phyloP scores from a whole-genome alignment of 2,113 vertebrate genomes.

The Nannospalax galili region DNA sequence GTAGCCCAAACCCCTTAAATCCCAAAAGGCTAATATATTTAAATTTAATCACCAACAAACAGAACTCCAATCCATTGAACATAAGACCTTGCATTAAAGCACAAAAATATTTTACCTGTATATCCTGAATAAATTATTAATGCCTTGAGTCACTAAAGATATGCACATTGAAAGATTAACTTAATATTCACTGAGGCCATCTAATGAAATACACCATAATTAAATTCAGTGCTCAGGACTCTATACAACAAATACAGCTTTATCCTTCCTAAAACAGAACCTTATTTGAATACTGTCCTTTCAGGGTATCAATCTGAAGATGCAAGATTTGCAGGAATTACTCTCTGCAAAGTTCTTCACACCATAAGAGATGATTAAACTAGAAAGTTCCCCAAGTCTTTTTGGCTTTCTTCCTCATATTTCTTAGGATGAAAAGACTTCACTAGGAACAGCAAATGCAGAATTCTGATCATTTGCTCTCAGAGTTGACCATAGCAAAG shows the following conservation, averaged over 20 bases:
- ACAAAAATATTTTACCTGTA: conserved; percentile 60
- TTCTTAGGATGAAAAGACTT: conserved; percentile 56
- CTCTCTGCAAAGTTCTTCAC: conserved; percentile 39
- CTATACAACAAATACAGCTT: conserved; percentile 25
- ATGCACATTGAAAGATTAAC: conserved; percentile 13
- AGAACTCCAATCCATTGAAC: conserved; percentile 33
- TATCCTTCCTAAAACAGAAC: conserved; percentile 24
- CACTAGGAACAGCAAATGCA: conserved; percentile 36
- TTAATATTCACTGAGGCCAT: conserved; percentile 46
- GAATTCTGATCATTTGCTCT: conserved; percentile 41
- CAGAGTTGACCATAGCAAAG: not conserved
- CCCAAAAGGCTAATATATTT: conserved; percentile 37
- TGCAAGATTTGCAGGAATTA: conserved; percentile 22
- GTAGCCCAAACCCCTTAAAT: conserved; percentile 21
- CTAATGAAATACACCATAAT: conserved; percentile 48
- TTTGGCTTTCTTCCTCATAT: conserved; percentile 29
- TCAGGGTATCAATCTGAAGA: not conserved
- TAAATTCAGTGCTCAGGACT: conserved; percentile 42
- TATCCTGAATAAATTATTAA: conserved; percentile 68
- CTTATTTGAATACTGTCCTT: conserved; percentile 6
- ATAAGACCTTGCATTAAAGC: conserved; percentile 49
- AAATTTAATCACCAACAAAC: conserved; percentile 25
- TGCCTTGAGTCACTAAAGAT: conserved; percentile 54
- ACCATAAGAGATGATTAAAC: not conserved
- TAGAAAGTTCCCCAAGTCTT: not conserved